Conservation (phyloP, 2,888 invertebrate species). For the Yponomeuta plumbellus region DNA sequence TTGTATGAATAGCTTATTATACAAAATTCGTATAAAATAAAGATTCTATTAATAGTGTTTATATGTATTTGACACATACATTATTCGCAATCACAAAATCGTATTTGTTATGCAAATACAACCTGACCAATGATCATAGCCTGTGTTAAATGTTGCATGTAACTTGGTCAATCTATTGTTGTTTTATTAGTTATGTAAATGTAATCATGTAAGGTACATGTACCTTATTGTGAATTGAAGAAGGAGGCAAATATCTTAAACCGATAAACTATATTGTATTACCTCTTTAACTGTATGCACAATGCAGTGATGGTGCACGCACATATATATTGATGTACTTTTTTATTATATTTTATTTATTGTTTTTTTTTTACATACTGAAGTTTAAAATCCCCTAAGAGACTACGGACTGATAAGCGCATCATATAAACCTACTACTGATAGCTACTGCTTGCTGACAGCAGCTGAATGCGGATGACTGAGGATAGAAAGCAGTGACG, state of each 20-base stretch:
- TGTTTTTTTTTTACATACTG: no score
- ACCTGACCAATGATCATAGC: background rate
- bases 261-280: background rate
- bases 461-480: no score
- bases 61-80: background rate
- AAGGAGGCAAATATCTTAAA: background rate
- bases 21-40: background rate
- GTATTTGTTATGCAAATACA: background rate
- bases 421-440: no score
- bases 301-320: no score
- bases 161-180: background rate
- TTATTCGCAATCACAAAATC: background rate
- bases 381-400: no score
- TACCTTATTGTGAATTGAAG: background rate
- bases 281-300: background rate
- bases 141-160: background rate
- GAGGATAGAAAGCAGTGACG: no score
- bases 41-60: background rate
- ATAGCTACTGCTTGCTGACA: no score
- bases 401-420: no score
- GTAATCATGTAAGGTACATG: background rate
- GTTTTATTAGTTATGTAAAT: background rate
- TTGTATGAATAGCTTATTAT: background rate
- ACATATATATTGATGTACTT: no score
- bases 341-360: no score